A percentile compares a stretch with the other conserved stretches of the same genome.
phyloP scores from a whole-genome alignment of 2,888 invertebrate genomes.

The Drosophila kanekoi region DNA sequence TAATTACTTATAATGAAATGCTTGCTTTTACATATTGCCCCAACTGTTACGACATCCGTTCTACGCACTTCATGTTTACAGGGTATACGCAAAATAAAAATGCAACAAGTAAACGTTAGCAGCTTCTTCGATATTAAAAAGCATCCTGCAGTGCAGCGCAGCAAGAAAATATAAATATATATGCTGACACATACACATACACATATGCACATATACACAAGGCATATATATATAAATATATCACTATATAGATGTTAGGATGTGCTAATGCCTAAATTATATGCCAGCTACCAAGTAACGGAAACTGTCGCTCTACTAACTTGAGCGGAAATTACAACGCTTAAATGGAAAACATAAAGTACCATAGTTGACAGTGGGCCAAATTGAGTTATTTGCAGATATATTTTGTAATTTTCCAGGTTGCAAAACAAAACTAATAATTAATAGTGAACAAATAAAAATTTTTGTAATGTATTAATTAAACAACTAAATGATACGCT shows the following conservation, averaged over 20 bases:
- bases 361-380: slow-evolving; percentile 43
- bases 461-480: background rate
- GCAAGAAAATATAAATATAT: slow-evolving; percentile 19
- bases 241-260: slow-evolving; percentile 23
- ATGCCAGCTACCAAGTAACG: slow-evolving; percentile 60
- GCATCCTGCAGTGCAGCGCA: slow-evolving; percentile 60
- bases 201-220: slow-evolving; percentile 14
- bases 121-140: slow-evolving; percentile 63
- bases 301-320: slow-evolving; percentile 71
- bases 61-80: background rate
- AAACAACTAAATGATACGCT: too few species aligned
- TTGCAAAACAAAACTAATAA: too few species aligned
- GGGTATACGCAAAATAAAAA: slow-evolving; percentile 2
- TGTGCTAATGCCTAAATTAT: slow-evolving; percentile 71
- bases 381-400: background rate
- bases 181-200: background rate
- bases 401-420: too few species aligned
- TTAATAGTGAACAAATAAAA: background rate
- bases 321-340: slow-evolving; percentile 82
- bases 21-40: background rate
- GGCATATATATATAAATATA: slow-evolving; percentile 1
- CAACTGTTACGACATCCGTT: too few species aligned
- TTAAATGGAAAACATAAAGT: slow-evolving; percentile 81
- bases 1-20: background rate
- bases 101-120: slow-evolving; percentile 58